Percentiles rank a stretch among this genome's conserved stretches.
Evolutionary conservation across 2,113 vertebrate genomes (phyloP).

Genomic region (Leucoraja erinaceus): DNA sequence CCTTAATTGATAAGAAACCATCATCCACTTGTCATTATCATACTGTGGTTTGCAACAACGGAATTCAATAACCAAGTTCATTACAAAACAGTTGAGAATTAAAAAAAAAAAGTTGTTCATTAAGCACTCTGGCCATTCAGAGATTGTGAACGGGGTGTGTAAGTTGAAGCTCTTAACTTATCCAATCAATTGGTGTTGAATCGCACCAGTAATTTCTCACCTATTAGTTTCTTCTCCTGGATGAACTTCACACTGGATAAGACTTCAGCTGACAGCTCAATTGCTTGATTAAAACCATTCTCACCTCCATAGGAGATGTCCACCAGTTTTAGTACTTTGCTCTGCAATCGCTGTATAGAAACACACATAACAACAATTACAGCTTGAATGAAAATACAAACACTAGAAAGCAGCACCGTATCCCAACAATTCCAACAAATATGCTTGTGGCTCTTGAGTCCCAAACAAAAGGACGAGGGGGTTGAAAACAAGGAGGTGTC

Average conservation of each 20-base stretch:
- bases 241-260: constrained; percentile 99
- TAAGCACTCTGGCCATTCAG: too few species aligned
- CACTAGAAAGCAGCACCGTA: background rate
- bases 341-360: constrained; percentile 80
- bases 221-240: constrained; percentile 99
- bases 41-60: too few species aligned
- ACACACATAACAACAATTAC: background rate
- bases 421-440: background rate
- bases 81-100: too few species aligned
- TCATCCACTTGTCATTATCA: too few species aligned
- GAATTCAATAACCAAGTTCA: too few species aligned
- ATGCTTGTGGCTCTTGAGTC: background rate
- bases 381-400: background rate
- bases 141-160: background rate
- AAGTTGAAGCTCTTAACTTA: background rate
- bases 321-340: constrained; percentile 97
- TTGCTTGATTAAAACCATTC: constrained; percentile 98
- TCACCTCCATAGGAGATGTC: constrained; percentile 98
- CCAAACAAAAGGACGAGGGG: background rate
- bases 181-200: background rate
- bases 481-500: too few species aligned
- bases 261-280: constrained; percentile 95
- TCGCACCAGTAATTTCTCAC: constrained; percentile 50
- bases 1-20: too few species aligned
- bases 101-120: too few species aligned